These are phyloP conservation scores for Leptinotarsa rubiginosa DNA, from an alignment of 2,888 invertebrate species.

Conservation along the genomic window DNA sequence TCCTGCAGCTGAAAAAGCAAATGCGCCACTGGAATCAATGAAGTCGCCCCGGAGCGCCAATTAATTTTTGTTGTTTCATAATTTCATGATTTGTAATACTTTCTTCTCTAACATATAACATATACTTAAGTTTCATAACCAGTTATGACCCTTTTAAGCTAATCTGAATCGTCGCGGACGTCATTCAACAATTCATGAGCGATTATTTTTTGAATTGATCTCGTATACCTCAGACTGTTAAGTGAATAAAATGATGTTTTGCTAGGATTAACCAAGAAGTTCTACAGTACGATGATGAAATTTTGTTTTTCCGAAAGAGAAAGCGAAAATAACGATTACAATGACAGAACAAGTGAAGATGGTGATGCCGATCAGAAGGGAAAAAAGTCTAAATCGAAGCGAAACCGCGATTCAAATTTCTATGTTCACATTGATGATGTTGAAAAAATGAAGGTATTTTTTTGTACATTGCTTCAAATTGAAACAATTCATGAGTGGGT, in stretches of 20 bases:
- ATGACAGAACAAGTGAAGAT: constrained; percentile 70
- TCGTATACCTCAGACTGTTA: no score
- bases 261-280: constrained; percentile 89
- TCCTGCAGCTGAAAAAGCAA: no score
- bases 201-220: no score
- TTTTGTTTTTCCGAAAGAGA: constrained; percentile 97
- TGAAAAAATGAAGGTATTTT: constrained; percentile 90
- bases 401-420: constrained; percentile 86
- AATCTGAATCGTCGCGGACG: no score
- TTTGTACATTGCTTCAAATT: background rate
- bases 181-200: no score
- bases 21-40: no score
- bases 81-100: no score
- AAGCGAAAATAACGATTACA: constrained; percentile 82
- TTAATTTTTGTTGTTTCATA: no score
- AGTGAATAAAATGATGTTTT: constrained; percentile 28
- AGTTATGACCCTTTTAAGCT: no score
- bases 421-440: constrained; percentile 95
- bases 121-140: no score
- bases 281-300: constrained; percentile 96
- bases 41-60: no score
- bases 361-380: constrained; percentile 67
- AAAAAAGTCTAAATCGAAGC: constrained; percentile 66
- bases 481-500: constrained; percentile 31
- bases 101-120: no score